Percentiles rank a stretch among this genome's conserved stretches.
These are phyloP conservation scores for Sebastolobus alascanus DNA, from an alignment of 2,797 vertebrate genomes.

Conservation along the genomic window DNA sequence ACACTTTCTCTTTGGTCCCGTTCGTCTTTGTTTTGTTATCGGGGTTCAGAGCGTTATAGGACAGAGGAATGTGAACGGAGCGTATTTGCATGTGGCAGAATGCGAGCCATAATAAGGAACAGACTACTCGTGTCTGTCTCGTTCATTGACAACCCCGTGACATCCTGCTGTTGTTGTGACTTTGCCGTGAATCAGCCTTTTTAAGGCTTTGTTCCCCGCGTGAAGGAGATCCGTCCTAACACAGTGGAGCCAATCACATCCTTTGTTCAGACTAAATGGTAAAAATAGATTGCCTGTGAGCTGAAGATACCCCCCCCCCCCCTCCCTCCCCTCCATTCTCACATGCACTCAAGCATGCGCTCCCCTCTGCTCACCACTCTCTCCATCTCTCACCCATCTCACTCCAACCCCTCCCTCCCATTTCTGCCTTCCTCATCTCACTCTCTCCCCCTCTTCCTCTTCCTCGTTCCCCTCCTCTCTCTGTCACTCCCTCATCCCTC, in stretches of 20 bases:
- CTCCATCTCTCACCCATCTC: slow-evolving; percentile 67
- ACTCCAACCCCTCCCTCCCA: slow-evolving; percentile 59
- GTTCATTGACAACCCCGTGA: slow-evolving; percentile 61
- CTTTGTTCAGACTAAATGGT: slow-evolving; percentile 84
- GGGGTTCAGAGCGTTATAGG: slow-evolving; percentile 11
- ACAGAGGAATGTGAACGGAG: slow-evolving; percentile 18
- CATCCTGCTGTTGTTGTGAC: slow-evolving; percentile 70
- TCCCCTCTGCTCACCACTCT: slow-evolving; percentile 66
- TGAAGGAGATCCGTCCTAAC: slow-evolving; percentile 72
- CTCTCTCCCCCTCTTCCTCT: slow-evolving; percentile 39
- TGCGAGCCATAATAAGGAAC: slow-evolving; percentile 38
- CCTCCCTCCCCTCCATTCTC: slow-evolving; percentile 52
- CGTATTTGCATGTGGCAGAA: slow-evolving; percentile 46
- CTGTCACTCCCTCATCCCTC: slow-evolving; percentile 57
- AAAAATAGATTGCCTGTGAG: slow-evolving; percentile 84
- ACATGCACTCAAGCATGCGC: slow-evolving; percentile 72
- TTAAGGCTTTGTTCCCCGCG: slow-evolving; percentile 69
- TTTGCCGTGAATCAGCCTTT: slow-evolving; percentile 76
- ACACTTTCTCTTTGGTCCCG: slow-evolving; percentile 30
- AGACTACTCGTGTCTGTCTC: slow-evolving; percentile 51
- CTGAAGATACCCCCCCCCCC: slow-evolving; percentile 69
- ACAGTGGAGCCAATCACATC: slow-evolving; percentile 78
- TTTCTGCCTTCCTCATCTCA: slow-evolving; percentile 63
- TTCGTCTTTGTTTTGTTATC: slow-evolving; percentile 15
- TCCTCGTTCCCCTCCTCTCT: slow-evolving; percentile 41